A percentile compares a stretch with the other conserved stretches of the same genome.
Evolutionary conservation across 1,140 invertebrate species (phyloP).

Genomic region (Zaprionus vittiger): DNA sequence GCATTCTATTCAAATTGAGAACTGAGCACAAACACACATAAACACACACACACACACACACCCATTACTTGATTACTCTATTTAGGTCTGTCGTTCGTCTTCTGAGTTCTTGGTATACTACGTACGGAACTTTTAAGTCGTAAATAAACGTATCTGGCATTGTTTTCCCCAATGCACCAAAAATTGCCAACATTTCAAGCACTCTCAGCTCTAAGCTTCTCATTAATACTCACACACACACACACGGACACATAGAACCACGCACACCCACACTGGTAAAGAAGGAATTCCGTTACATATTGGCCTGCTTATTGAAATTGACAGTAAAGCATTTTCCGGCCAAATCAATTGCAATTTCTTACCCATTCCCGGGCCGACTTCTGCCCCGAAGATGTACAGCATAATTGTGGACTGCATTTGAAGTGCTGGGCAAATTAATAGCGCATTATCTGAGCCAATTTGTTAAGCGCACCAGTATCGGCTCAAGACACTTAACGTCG

Average conservation of each 20-base stretch:
- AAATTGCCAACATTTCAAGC: constrained; percentile 59
- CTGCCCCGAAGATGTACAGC: not conserved
- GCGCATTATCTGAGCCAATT: not conserved
- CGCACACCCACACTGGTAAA: not conserved
- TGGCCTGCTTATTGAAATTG: constrained; percentile 59
- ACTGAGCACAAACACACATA: not conserved
- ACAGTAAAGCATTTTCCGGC: constrained; percentile 55
- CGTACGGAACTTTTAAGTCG: constrained; percentile 27
- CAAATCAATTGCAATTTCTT: constrained; percentile 60
- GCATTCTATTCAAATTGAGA: constrained; percentile 2
- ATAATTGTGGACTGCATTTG: constrained; percentile 40
- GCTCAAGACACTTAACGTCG: not conserved
- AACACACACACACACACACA: not conserved
- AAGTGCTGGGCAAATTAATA: constrained; percentile 53
- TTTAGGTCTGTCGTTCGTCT: not conserved
- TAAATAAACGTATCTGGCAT: constrained; percentile 54
- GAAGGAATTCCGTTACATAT: constrained; percentile 40
- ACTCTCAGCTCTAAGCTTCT: constrained; percentile 12
- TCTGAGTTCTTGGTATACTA: not conserved
- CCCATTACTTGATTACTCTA: constrained; percentile 7
- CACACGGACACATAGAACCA: not conserved
- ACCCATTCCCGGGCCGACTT: not conserved
- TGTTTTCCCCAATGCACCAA: constrained; percentile 41
- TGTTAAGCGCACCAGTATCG: not conserved
- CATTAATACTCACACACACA: not conserved